Evolutionary conservation across 2,797 vertebrate species (phyloP), one percentile per base, ranked within the genome.

Genomic region (Macropus fuliginosus): DNA sequence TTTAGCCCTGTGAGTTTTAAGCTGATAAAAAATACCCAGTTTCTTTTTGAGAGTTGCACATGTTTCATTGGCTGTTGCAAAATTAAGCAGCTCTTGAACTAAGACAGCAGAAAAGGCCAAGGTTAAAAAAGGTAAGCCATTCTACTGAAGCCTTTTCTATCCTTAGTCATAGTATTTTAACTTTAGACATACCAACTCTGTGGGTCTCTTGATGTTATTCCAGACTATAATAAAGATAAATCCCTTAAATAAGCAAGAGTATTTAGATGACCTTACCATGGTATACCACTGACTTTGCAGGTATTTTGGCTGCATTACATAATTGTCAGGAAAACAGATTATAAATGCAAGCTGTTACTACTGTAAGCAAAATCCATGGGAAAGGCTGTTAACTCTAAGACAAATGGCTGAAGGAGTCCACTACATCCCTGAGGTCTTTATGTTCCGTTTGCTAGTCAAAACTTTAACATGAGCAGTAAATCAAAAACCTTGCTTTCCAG

Each of bases 401-500:
- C 1, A 96, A 97, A 97, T 62, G 40, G 3, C 62, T 91, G 89
- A 90, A 74, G 56, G 54, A 97, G 52, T 95, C 74, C 56, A 94
- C 62, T 92, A 90, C 66, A 96, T 92, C 90, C 54, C 91, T 14
- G 94, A 95, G n/a, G 91, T 97, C 92, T 92, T 97, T 96, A 50
- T 56, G 2, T 81, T 96, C 94, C 93, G 40, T 95, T 97, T 54
- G 31, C 94, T 97, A 97, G 97, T 97, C 97, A 97, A 96, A 98
- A 98, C 29, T 90, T 93, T 94, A 97, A 92, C 52, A 91, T 96
- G 94, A 92, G 94, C 2, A 91, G 11, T 97, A 98, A 98, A 98
- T 98, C 46, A 97, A 98, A 98, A 97, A 81, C n/a, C 94, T 28
- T 96, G 93, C 52, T 96, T 98, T 98, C 93, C 62, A 95, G 27